Percentiles rank a stretch among this genome's conserved stretches.
phyloP scores from a whole-genome alignment of 2,797 vertebrate genomes.

The Gallirallus australis region DNA sequence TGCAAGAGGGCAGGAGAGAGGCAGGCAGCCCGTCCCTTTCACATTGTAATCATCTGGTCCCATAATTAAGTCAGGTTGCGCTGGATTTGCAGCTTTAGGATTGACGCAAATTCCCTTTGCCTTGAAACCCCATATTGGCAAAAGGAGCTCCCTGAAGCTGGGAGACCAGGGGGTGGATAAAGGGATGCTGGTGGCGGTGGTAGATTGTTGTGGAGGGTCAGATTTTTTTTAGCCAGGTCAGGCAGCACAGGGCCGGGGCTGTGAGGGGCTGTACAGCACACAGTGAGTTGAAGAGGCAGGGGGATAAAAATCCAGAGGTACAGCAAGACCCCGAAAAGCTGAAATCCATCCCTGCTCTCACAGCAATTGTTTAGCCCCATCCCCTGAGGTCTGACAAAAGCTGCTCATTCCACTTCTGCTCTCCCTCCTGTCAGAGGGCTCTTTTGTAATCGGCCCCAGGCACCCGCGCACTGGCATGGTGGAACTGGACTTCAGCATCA shows the following conservation, averaged over 20 bases:
- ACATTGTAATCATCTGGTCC: neutral
- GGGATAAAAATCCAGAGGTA: neutral
- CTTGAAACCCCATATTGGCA: neutral
- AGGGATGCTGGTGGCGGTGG: rapidly evolving
- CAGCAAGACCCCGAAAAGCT: neutral
- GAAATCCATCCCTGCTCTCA: neutral
- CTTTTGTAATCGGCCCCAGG: neutral
- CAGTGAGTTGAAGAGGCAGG: neutral
- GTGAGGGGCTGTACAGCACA: neutral
- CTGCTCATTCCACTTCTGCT: neutral
- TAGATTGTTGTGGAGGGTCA: rapidly evolving
- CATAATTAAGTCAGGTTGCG: neutral
- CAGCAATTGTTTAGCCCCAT: neutral
- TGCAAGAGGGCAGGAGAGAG: rapidly evolving
- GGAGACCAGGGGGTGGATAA: neutral
- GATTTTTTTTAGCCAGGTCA: neutral
- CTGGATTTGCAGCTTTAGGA: neutral
- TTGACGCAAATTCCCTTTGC: neutral
- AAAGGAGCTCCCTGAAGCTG: neutral
- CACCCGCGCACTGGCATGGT: rapidly evolving
- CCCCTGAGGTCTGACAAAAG: neutral
- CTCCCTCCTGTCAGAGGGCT: neutral
- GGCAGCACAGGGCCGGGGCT: neutral
- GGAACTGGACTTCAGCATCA: neutral
- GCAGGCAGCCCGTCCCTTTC: neutral